Evolutionary conservation across 2,888 invertebrate species (phyloP).

Genomic region (Meiosimyza decipiens): DNA sequence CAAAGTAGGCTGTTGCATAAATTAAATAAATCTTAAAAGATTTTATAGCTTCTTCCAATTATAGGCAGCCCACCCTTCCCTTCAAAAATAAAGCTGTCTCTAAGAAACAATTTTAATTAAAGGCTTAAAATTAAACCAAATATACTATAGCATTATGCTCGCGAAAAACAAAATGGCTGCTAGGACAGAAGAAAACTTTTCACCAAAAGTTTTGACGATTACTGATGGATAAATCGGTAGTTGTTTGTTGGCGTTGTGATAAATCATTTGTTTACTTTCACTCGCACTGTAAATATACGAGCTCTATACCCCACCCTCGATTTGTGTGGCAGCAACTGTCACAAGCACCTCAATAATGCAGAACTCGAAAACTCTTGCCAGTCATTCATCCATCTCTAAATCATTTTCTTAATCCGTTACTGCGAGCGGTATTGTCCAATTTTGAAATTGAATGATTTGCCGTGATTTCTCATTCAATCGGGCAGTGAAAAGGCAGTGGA

Average conservation of each 20-base stretch:
- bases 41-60: not conserved
- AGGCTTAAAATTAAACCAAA: constrained; percentile 9
- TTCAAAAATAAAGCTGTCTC: not conserved
- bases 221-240: constrained; percentile 24
- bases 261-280: constrained; percentile 23
- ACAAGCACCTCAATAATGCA: not conserved
- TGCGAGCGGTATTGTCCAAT: constrained; percentile 30
- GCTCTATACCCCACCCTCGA: too few relatives aligned
- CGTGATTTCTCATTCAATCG: constrained; percentile 51
- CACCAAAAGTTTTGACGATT: not conserved
- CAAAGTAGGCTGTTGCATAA: too few relatives aligned
- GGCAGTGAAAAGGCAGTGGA: not conserved
- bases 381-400: constrained; percentile 1
- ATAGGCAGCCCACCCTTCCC: too few relatives aligned
- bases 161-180: constrained; percentile 10
- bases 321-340: constrained; percentile 2
- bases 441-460: constrained; percentile 50
- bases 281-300: not conserved
- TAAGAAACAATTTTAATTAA: constrained; percentile 12
- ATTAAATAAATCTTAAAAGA: constrained; percentile 6
- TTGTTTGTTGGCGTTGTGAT: constrained; percentile 11
- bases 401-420: constrained; percentile 41
- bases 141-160: constrained; percentile 7
- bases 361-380: not conserved
- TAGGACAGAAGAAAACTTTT: not conserved